Percentiles rank a stretch among this genome's conserved stretches.
Evolutionary conservation across 2,888 invertebrate genomes (phyloP).

Genomic region (Gisinianus flammeolus): DNA sequence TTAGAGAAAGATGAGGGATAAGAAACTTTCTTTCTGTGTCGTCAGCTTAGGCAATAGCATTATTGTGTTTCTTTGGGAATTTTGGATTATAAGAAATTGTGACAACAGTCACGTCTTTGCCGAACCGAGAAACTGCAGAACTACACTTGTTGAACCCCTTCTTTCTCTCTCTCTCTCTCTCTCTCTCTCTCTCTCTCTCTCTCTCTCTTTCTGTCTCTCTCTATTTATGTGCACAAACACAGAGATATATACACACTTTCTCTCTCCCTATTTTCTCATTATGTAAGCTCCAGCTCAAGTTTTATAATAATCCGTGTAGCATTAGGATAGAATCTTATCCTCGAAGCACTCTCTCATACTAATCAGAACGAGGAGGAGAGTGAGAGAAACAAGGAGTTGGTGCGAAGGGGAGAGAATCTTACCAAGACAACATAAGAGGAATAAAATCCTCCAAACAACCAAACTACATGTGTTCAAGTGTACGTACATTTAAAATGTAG

Average conservation of each 20-base stretch:
- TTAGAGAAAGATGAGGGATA: too few relatives aligned
- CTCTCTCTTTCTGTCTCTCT: not conserved
- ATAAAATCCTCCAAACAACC: too few relatives aligned
- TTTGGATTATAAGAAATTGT: not conserved
- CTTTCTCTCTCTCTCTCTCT: not conserved
- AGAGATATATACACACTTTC: too few relatives aligned
- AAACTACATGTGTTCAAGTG: too few relatives aligned
- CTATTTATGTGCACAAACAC: too few relatives aligned
- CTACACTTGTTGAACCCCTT: conserved; percentile 10
- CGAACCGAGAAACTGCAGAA: not conserved
- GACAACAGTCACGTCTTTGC: conserved; percentile 11
- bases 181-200: not conserved
- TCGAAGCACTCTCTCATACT: too few relatives aligned
- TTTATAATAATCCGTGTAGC: not conserved
- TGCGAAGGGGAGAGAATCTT: too few relatives aligned
- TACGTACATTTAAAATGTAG: too few relatives aligned
- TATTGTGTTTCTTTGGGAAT: not conserved
- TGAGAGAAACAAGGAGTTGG: too few relatives aligned
- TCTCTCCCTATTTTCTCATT: not conserved
- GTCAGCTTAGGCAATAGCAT: not conserved
- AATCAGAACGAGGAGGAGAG: not conserved
- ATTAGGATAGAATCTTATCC: not conserved
- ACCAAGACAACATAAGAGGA: too few relatives aligned
- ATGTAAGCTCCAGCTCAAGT: not conserved
- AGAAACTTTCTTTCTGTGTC: not conserved